Evolutionary conservation across 2,888 invertebrate genomes (phyloP).

Genomic region (Aphelenchoides bicaudatus): DNA sequence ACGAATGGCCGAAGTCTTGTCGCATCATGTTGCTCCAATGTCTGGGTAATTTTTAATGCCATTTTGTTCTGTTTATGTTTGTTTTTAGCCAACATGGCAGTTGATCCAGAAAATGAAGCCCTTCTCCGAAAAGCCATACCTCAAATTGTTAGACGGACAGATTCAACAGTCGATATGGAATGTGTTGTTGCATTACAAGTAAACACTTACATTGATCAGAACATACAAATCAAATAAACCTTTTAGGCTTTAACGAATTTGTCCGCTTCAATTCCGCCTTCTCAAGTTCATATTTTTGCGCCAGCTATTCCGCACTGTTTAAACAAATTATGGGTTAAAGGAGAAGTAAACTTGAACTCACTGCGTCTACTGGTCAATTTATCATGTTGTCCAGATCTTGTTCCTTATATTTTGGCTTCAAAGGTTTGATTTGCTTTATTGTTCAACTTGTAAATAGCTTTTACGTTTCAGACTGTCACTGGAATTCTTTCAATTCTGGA

Average conservation of each 20-base stretch:
- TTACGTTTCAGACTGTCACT: slow-evolving; percentile 41
- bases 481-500: slow-evolving; percentile 50
- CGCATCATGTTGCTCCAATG: slow-evolving; percentile 55
- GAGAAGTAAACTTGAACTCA: slow-evolving; percentile 59
- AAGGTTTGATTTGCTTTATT: slow-evolving; percentile 18
- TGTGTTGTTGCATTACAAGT: slow-evolving; percentile 49
- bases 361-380: slow-evolving; percentile 68
- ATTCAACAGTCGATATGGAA: slow-evolving; percentile 49
- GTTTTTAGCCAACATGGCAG: too few relatives aligned
- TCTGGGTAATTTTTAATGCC: slow-evolving; percentile 56
- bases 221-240: too few relatives aligned
- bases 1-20: slow-evolving; percentile 46
- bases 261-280: slow-evolving; percentile 43
- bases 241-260: slow-evolving; percentile 48
- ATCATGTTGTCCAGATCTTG: slow-evolving; percentile 67
- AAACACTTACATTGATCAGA: not conserved
- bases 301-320: slow-evolving; percentile 46
- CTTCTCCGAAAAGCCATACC: slow-evolving; percentile 38
- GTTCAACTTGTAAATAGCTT: not conserved
- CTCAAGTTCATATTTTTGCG: slow-evolving; percentile 41
- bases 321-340: slow-evolving; percentile 45
- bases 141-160: slow-evolving; percentile 39
- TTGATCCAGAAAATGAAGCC: slow-evolving; percentile 35
- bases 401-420: slow-evolving; percentile 58
- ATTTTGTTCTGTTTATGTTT: too few relatives aligned